Conservation (phyloP, 2,888 invertebrate genomes). For the Junonia oenone region DNA sequence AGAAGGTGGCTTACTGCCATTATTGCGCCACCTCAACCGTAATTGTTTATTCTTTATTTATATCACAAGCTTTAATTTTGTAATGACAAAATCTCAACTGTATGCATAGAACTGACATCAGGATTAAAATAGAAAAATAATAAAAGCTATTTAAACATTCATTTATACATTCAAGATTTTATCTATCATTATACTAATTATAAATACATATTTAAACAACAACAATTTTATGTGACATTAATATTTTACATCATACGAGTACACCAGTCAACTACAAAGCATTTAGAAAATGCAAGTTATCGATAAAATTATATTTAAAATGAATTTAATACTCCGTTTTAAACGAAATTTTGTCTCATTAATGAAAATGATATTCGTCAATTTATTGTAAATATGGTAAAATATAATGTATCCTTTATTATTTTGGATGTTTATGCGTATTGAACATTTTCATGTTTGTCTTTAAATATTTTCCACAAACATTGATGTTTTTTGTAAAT, state of each 20-base stretch:
- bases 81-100: constrained; percentile 11
- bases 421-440: constrained; percentile 19
- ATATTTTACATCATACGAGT: background rate
- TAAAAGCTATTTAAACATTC: background rate
- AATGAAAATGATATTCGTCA: constrained; percentile 30
- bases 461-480: constrained; percentile 21
- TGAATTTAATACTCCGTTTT: constrained; percentile 15
- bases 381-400: constrained; percentile 30
- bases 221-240: background rate
- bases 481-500: constrained; percentile 53
- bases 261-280: constrained; percentile 10
- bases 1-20: constrained; percentile 44
- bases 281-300: background rate
- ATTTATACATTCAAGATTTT: background rate
- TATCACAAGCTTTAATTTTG: constrained; percentile 26
- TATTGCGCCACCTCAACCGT: constrained; percentile 41
- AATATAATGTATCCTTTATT: constrained; percentile 19
- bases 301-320: constrained; percentile 5
- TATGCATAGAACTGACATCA: constrained; percentile 4
- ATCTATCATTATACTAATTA: background rate
- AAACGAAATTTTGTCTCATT: constrained; percentile 12
- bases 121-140: background rate
- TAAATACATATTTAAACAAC: background rate
- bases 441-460: constrained; percentile 27
- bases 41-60: constrained; percentile 19